phyloP scores from a whole-genome alignment of 2,113 vertebrate species.

The Salvator merianae region DNA sequence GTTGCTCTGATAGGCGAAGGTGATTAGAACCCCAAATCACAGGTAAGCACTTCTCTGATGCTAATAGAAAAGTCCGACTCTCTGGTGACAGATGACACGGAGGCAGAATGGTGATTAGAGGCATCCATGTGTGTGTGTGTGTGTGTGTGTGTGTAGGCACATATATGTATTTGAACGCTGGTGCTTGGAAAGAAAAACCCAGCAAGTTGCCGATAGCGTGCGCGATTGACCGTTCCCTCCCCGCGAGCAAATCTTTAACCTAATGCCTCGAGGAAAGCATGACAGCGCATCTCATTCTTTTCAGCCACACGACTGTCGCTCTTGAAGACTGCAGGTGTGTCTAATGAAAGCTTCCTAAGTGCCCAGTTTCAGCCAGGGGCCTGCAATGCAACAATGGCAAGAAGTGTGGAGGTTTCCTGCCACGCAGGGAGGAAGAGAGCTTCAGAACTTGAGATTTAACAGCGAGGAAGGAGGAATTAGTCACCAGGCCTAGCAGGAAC shows the following conservation, averaged over 20 bases:
- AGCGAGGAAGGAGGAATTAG: too few species aligned
- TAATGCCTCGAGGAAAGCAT: conserved; percentile 66
- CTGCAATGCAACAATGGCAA: not conserved
- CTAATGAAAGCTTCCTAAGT: conserved; percentile 41
- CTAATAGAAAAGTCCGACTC: conserved; percentile 70
- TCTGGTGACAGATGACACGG: conserved; percentile 75
- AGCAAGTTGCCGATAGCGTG: conserved; percentile 60
- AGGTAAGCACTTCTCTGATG: conserved; percentile 77
- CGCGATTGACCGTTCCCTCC: conserved; percentile 70
- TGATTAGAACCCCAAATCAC: conserved; percentile 76
- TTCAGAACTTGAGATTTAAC: too few species aligned
- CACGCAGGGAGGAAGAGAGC: too few species aligned
- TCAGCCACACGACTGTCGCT: conserved; percentile 55
- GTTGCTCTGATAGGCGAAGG: conserved; percentile 70
- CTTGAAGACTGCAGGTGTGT: conserved; percentile 66
- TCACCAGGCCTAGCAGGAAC: too few species aligned
- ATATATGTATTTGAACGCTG: conserved; percentile 55
- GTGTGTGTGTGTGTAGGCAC: conserved; percentile 32
- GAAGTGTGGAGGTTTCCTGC: not conserved
- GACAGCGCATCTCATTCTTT: conserved; percentile 75
- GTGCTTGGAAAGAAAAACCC: conserved; percentile 70
- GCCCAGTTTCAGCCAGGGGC: conserved; percentile 2
- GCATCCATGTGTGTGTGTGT: too few species aligned
- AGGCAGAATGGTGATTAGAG: conserved; percentile 75
- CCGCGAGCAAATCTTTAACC: conserved; percentile 77